Conservation (phyloP, 2,113 vertebrate species). For the Anolis carolinensis region DNA sequence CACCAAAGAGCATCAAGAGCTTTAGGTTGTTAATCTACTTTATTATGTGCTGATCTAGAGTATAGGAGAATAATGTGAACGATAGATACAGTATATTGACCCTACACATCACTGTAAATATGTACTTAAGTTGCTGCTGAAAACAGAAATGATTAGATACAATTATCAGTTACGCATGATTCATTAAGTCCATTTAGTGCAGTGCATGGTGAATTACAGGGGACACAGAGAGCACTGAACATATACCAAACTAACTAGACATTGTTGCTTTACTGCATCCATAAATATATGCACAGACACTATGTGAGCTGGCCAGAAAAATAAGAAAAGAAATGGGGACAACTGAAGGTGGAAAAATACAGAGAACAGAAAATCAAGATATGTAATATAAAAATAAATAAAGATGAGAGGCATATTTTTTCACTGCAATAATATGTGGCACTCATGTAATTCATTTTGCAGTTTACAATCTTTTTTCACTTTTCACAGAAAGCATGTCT, state of each 20-base stretch:
- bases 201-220: not conserved
- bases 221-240: not conserved
- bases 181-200: not conserved
- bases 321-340: not conserved
- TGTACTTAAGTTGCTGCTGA: not conserved
- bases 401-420: too few species aligned
- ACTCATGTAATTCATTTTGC: too few species aligned
- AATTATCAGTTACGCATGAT: not conserved
- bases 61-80: slow-evolving; percentile 26
- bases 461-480: too few species aligned
- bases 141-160: slow-evolving; percentile 21
- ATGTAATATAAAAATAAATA: too few species aligned
- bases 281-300: not conserved
- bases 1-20: fast-evolving
- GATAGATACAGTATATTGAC: not conserved
- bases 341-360: not conserved
- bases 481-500: too few species aligned
- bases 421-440: too few species aligned
- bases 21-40: slow-evolving; percentile 29
- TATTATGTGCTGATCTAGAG: not conserved
- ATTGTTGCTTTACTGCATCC: too few species aligned
- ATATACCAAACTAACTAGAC: not conserved
- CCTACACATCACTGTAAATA: slow-evolving; percentile 6
- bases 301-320: not conserved
- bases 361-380: not conserved